Evolutionary conservation across 2,113 vertebrate species (phyloP).

Genomic region (Rhinoderma darwinii): DNA sequence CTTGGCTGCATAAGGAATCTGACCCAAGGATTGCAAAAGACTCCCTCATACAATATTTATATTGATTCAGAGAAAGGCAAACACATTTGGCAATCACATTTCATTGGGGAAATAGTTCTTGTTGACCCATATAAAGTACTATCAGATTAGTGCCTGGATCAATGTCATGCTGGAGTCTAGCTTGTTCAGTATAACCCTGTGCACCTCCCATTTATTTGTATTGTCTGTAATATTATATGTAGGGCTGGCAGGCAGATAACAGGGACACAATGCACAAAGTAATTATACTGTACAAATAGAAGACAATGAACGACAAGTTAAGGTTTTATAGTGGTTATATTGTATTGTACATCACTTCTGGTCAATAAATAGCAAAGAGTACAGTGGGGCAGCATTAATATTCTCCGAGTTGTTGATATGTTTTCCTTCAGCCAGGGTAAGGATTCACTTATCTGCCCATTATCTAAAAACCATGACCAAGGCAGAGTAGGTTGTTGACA

Average conservation of each 20-base stretch:
- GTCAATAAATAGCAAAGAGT: no score
- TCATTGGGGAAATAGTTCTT: conserved; percentile 16
- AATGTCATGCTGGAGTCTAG: conserved; percentile 14
- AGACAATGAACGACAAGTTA: background rate
- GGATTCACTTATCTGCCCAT: no score
- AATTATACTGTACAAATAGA: background rate
- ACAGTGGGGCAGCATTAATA: no score
- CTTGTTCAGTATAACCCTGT: conserved; percentile 15
- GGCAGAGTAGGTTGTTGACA: no score
- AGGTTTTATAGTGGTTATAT: background rate
- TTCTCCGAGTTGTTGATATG: no score
- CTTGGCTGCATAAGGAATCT: background rate
- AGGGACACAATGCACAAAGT: background rate
- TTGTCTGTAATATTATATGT: conserved; percentile 7
- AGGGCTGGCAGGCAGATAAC: background rate
- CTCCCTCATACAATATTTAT: conserved; percentile 46
- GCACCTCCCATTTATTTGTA: conserved; percentile 14
- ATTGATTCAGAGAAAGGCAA: conserved; percentile 46
- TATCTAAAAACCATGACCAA: no score
- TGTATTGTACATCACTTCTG: no score
- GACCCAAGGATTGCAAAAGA: background rate
- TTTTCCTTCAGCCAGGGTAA: no score
- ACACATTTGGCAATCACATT: conserved; percentile 31
- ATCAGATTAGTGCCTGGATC: conserved; percentile 36
- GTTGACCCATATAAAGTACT: conserved; percentile 21